Base-by-base conservation (phyloP, 2,113 vertebrate species). In the Lampris megalopsis region DNA sequence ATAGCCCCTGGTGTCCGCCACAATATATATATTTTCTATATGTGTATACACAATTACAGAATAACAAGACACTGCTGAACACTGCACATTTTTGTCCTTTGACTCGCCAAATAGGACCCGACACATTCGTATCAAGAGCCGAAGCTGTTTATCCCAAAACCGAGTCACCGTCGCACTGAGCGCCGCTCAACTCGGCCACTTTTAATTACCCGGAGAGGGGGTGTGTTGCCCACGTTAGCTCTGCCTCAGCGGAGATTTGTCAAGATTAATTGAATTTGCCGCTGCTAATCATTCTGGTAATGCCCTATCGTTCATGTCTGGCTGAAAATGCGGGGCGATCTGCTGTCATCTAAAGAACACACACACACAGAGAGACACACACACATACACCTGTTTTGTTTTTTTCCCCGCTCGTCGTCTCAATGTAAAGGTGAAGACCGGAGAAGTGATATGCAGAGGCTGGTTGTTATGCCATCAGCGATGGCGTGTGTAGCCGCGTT, bases 231-330 rank as follows among this genome's bases (percentile, higher is more conserved):
- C 84, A 84, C 82, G 77, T 90, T 85, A 86, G 86, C 90, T 91
- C 89, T 91, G 91, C 92, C 92, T 93, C 94, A 90, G 91, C 87
- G 83, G 93, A 94, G 93, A 94, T 93, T 92, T 93, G 93, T 94
- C 77, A 89, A 94, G 91, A 94, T 94, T 93, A 94, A 94, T 94
- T 94, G 91, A 94, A 94, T 94, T 93, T 93, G 88, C 87, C 63
- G 87, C 81, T 84, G 80, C 92, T 93, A 93, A 94, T 94, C 89
- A 88, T 87, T 88, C 76, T 82, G 80, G 89, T 92, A 90, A 91
- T 92, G 86, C 91, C 86, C 89, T 89, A 82, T 92, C 86, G 79
- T 92, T 93, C 87, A 92, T 73, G 79, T 87, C 82, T 89, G 83
- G 75, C 83, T 85, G 86, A 77, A 68, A 86, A 79, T 52, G 65